Evolutionary conservation across 2,113 vertebrate genomes (phyloP), one percentile per base, ranked within the genome.

Genomic region (Bufo gargarizans): DNA sequence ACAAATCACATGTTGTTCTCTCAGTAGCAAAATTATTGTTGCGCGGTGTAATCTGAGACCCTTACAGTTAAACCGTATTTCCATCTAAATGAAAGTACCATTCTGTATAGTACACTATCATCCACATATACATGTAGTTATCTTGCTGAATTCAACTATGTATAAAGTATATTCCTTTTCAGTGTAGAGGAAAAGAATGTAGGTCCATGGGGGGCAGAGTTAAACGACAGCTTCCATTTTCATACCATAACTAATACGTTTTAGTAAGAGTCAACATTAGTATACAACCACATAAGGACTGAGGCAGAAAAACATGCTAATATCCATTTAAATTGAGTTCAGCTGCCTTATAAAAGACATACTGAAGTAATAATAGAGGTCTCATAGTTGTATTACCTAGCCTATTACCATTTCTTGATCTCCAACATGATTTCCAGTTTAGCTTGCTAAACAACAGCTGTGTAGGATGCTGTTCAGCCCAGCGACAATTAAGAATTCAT

Each of bases 401-500:
- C 33, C 50, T 76, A 85, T 85, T 85, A 43, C 67, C 43, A 76
- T 76, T 76, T 47, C 61, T 85, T 76, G 69, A 76, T 74, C 49
- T 50, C 53, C 56, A 85, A 74, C 58, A n/a, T 65, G 17, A 63
- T 63, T 33, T 78, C 13, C 63, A 56, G 16, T 67, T 84, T 82
- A 61, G 69, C 5, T 45, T 22, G 76, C 71, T 82, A 49, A 74
- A 82, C 56, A 53, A 61, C 80, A 88, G 77, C 86, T 81, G 63
- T 71, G 86, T 58, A 87, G 79, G 14, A 80, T 58, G 65, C 22
- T 69, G 59, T 59, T 80, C 77, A 81, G 20, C 63, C 55, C 77
- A 47, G 20, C 16, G 14, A 87, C 65, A 87, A 87, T 87, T 87
- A 87, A 47, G 65, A 87, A 87, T 87, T 87, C 86, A 81, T 45